These are phyloP conservation scores for Dasyurus viverrinus DNA, from an alignment of 2,113 vertebrate genomes.

Conservation along the genomic window DNA sequence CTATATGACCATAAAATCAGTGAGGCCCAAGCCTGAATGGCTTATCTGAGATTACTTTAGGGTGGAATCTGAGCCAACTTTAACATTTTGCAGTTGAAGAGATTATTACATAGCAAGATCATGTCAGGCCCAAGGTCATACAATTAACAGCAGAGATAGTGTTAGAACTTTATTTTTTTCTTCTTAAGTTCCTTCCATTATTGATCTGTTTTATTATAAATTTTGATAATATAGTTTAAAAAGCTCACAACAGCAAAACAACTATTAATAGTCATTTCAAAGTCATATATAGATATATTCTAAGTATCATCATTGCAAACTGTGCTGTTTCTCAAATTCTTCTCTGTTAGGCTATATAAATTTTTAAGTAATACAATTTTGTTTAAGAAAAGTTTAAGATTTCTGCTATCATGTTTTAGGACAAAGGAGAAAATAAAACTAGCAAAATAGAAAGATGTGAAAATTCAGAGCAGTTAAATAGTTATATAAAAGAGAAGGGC, in stretches of 20 bases:
- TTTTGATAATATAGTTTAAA: not conserved
- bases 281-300: not conserved
- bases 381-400: not conserved
- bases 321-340: not conserved
- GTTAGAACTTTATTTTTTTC: not conserved
- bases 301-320: not conserved
- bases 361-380: not conserved
- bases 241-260: too few relatives aligned
- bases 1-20: not conserved
- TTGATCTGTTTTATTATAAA: not conserved
- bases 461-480: not conserved
- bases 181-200: not conserved
- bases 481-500: not conserved
- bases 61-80: not conserved
- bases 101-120: not conserved
- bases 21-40: not conserved
- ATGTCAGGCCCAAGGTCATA: not conserved
- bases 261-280: not conserved
- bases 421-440: conserved; percentile 16
- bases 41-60: not conserved
- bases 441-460: conserved; percentile 33
- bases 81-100: not conserved
- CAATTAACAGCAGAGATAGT: not conserved
- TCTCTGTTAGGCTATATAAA: not conserved
- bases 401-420: not conserved